A percentile compares a stretch with the other conserved stretches of the same genome.
Evolutionary conservation across 2,888 invertebrate genomes (phyloP).

Genomic region (Poecilus cupreus): DNA sequence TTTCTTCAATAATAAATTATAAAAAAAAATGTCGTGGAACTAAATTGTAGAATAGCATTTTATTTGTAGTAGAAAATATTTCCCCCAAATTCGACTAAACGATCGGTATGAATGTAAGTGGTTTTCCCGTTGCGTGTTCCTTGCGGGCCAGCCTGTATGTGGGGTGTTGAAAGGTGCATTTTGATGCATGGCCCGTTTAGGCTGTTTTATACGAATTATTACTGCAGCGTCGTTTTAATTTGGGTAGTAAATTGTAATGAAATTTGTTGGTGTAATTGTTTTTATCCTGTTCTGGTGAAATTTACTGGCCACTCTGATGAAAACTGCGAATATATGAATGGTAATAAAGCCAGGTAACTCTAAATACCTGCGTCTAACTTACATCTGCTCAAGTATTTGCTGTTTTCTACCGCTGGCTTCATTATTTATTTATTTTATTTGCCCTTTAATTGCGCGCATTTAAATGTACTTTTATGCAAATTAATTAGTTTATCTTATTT

Average conservation of each 20-base stretch:
- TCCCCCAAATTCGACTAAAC: too few relatives aligned
- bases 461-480: too few relatives aligned
- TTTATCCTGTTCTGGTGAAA: slow-evolving; percentile 38
- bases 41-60: too few relatives aligned
- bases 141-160: not conserved
- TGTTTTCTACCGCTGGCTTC: not conserved
- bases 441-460: not conserved
- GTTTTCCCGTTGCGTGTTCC: not conserved
- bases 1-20: too few relatives aligned
- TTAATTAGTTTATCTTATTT: too few relatives aligned
- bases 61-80: too few relatives aligned
- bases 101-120: not conserved
- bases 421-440: slow-evolving; percentile 8
- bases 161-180: slow-evolving; percentile 6
- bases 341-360: slow-evolving; percentile 32
- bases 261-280: slow-evolving; percentile 55
- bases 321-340: slow-evolving; percentile 46
- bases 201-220: slow-evolving; percentile 43
- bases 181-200: slow-evolving; percentile 33
- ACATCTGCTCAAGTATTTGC: not conserved
- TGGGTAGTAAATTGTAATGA: slow-evolving; percentile 50
- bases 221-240: slow-evolving; percentile 53
- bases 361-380: not conserved
- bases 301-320: slow-evolving; percentile 22
- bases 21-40: too few relatives aligned